Percentiles rank a stretch among this genome's conserved stretches.
phyloP scores from a whole-genome alignment of 2,797 vertebrate species.

The Prionace glauca region DNA sequence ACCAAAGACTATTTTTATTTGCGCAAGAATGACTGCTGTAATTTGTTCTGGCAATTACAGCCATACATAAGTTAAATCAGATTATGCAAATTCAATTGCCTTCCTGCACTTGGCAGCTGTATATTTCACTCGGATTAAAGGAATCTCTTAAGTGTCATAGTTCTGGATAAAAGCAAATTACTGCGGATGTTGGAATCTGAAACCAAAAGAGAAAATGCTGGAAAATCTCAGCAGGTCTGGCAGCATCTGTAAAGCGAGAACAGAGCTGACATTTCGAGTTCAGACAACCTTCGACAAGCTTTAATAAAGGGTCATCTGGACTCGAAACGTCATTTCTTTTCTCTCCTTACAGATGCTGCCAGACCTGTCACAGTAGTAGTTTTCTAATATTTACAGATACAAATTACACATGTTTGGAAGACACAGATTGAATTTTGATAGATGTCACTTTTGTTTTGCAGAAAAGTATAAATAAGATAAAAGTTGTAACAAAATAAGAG shows the following conservation, averaged over 20 bases:
- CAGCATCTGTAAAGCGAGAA: too few species aligned
- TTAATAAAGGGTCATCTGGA: too few species aligned
- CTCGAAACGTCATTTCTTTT: too few species aligned
- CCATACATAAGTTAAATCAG: neutral
- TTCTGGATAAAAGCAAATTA: too few species aligned
- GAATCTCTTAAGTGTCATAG: neutral
- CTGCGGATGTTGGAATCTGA: too few species aligned
- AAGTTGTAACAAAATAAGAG: neutral
- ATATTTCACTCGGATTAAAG: neutral
- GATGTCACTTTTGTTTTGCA: neutral
- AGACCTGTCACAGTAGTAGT: neutral
- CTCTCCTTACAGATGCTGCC: too few species aligned
- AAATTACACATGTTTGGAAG: neutral
- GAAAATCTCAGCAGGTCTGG: too few species aligned
- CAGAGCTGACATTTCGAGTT: too few species aligned
- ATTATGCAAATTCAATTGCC: neutral
- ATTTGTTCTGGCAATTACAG: neutral
- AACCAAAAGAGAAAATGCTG: too few species aligned
- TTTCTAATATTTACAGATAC: neutral
- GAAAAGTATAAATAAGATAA: neutral
- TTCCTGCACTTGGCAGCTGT: neutral
- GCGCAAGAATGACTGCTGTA: neutral
- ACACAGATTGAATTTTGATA: neutral
- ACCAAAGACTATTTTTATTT: constrained; percentile 22
- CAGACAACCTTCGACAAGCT: too few species aligned